These are phyloP conservation scores for Leptestheria dahalacensis DNA, from an alignment of 1,140 invertebrate species.

Conservation along the genomic window DNA sequence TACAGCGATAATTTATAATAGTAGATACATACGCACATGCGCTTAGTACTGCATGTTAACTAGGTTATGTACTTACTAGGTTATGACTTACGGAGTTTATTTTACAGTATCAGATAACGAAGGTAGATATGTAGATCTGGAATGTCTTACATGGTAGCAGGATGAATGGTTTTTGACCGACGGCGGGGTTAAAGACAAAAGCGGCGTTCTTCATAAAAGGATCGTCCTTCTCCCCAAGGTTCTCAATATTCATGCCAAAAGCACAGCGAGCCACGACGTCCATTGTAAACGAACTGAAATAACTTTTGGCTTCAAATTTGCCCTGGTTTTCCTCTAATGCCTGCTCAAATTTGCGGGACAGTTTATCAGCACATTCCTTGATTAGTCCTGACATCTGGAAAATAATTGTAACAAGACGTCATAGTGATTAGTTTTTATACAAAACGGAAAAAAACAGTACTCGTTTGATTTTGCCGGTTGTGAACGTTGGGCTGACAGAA, in stretches of 20 bases:
- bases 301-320: conserved; percentile 13
- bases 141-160: conserved; percentile 9
- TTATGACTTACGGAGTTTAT: too few relatives aligned
- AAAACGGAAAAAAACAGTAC: background rate
- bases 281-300: conserved; percentile 25
- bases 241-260: conserved; percentile 28
- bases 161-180: background rate
- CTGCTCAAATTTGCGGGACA: background rate
- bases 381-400: conserved; percentile 13
- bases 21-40: too few relatives aligned
- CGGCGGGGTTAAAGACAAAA: conserved; percentile 18
- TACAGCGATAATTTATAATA: too few relatives aligned
- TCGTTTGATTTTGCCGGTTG: conserved; percentile 21
- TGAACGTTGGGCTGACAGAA: conserved; percentile 40
- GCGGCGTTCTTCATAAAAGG: conserved; percentile 25
- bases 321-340: background rate
- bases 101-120: too few relatives aligned
- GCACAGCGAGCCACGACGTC: conserved; percentile 29
- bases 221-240: conserved; percentile 27
- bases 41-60: too few relatives aligned
- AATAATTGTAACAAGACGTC: background rate
- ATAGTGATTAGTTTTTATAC: background rate
- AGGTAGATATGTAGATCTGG: background rate
- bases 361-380: conserved; percentile 2
- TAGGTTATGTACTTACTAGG: too few relatives aligned